Conservation (phyloP, 2,888 invertebrate genomes). For the Drosophila bunnanda region DNA sequence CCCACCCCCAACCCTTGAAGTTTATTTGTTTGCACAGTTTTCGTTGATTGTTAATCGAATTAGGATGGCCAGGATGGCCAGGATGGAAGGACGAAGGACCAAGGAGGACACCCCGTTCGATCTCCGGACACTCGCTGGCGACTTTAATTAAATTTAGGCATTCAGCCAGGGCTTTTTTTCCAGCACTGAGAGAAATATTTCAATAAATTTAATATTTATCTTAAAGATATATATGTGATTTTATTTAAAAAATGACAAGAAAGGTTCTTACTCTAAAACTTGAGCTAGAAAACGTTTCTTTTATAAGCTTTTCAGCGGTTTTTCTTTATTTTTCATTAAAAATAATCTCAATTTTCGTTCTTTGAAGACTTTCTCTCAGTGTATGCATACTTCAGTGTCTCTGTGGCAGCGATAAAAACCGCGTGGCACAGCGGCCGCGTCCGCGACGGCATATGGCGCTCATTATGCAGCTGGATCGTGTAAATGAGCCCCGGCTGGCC, state of each 20-base stretch:
- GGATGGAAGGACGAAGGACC: conserved; percentile 5
- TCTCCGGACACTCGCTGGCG: neutral
- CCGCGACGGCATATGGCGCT: conserved; percentile 64
- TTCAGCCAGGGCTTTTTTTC: neutral
- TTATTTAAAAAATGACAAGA: neutral
- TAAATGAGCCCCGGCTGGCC: conserved; percentile 36
- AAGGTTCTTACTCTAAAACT: no score
- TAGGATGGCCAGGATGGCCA: conserved; percentile 37
- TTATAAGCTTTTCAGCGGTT: neutral
- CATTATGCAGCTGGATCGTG: conserved; percentile 56
- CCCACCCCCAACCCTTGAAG: conserved; percentile 24
- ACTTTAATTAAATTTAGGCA: conserved; percentile 45
- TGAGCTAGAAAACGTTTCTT: no score
- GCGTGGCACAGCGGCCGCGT: conserved; percentile 31
- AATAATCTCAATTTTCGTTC: neutral
- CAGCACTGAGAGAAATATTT: neutral
- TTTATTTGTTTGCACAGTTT: conserved; percentile 46
- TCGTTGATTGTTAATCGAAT: conserved; percentile 68
- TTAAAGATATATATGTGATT: neutral
- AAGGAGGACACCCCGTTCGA: conserved; percentile 5
- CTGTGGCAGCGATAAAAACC: conserved; percentile 31
- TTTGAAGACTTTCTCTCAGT: neutral
- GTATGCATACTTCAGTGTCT: conserved; percentile 1
- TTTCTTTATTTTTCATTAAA: neutral
- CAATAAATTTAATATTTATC: neutral